phyloP scores from a whole-genome alignment of 2,113 vertebrate species.

The Lagenorhynchus albirostris region DNA sequence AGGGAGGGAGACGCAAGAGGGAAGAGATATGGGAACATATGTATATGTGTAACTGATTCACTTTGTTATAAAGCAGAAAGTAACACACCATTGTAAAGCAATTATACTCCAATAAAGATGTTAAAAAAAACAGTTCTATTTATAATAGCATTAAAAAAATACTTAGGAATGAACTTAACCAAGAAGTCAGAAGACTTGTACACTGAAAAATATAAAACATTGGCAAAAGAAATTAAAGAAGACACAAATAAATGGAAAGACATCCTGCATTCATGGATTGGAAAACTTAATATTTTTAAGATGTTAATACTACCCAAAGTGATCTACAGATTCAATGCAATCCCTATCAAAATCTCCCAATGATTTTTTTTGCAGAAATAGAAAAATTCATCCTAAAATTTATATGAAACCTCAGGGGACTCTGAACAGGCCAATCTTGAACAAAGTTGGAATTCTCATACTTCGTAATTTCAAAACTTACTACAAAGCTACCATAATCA shows the following conservation, averaged over 20 bases:
- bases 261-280: background rate
- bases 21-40: too few relatives aligned
- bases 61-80: too few relatives aligned
- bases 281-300: background rate
- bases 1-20: too few relatives aligned
- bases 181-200: too few relatives aligned
- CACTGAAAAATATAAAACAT: too few relatives aligned
- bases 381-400: background rate
- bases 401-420: background rate
- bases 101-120: too few relatives aligned
- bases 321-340: background rate
- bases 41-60: too few relatives aligned
- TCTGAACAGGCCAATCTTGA: background rate
- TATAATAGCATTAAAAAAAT: too few relatives aligned
- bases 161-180: too few relatives aligned
- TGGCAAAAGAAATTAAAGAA: too few relatives aligned
- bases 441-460: background rate
- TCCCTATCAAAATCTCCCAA: background rate
- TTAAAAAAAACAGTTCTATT: too few relatives aligned
- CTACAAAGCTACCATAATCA: background rate
- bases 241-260: background rate
- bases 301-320: background rate
- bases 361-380: background rate
- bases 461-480: background rate
- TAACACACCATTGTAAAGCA: too few relatives aligned